Base-by-base conservation (phyloP, 2,797 vertebrate genomes). In the Acanthopagrus latus region DNA sequence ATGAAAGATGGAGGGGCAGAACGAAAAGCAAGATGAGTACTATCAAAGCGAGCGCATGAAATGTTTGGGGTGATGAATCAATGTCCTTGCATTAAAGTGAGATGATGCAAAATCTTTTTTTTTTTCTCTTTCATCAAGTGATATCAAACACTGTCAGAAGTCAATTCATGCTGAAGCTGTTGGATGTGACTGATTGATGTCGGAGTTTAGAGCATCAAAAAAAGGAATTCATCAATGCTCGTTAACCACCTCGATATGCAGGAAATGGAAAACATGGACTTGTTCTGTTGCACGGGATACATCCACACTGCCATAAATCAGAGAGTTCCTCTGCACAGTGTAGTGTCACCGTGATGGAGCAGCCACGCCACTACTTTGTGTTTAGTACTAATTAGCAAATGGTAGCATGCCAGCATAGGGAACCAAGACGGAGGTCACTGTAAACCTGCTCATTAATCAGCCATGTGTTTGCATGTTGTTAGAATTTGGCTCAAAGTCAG, bases 161-260 rank as follows among this genome's bases (percentile, higher is more conserved):
- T 46, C 20, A 38, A 3, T 27, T 47, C 9, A 25, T 10, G 20
- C 55, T 47, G 12, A 41, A 16, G 1, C 7, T 11, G 14, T 60
- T 20, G 17, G 20, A 57, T 8, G 11, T n/a, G 16, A 52, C 11
- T 44, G 44, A 74, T 25, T 20, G 11, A 59, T 54, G 41, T 13
- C 48, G 12, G 18, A 57, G n/a, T 48, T 48, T 41, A 23, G 9
- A 1, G 7, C n/a, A 29, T 21, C 1, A 27, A 38, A 41, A 41
- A 62, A 44, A 55, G 27, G 20, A 72, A 55, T 46, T 43, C 33
- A 66, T 43, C 18, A 60, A 13, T 60, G 13, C 20, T 67, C 25
- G 38, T 56, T 25, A 38, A 48, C 1, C 2, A 18, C 11, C 14
- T 44, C 4, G 18, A 17, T 29, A 55, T 56, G 51, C 9, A 21